Conservation (phyloP, 2,888 invertebrate genomes). For the Tinea semifulvella region DNA sequence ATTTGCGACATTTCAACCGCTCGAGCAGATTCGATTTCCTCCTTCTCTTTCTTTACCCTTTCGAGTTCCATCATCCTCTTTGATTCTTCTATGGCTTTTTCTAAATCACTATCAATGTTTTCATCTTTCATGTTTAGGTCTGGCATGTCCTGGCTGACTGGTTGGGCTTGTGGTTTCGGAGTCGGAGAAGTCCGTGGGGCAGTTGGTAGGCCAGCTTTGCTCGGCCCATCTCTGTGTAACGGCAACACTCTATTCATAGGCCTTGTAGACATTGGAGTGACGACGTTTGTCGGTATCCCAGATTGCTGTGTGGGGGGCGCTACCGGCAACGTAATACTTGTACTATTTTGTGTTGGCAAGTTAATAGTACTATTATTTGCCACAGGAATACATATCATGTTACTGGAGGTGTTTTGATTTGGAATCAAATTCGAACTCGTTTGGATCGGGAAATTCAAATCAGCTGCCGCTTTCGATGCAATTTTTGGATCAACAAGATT, state of each 20-base stretch:
- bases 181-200: conserved; percentile 34
- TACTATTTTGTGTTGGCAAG: conserved; percentile 55
- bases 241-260: conserved; percentile 84
- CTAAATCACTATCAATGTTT: conserved; percentile 59
- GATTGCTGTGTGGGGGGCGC: conserved; percentile 68
- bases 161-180: conserved; percentile 27
- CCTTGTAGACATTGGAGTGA: conserved; percentile 72
- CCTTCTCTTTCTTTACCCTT: conserved; percentile 51
- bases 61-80: conserved; percentile 60
- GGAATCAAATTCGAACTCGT: conserved; percentile 39
- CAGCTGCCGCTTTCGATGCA: conserved; percentile 49
- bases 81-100: conserved; percentile 60
- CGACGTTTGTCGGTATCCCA: conserved; percentile 75
- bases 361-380: conserved; percentile 45
- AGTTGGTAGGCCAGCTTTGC: conserved; percentile 36
- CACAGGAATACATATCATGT: conserved; percentile 56
- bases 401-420: conserved; percentile 43
- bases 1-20: conserved; percentile 23
- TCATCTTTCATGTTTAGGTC: conserved; percentile 61
- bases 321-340: conserved; percentile 69
- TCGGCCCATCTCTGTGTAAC: conserved; percentile 74
- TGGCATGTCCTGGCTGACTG: conserved; percentile 57
- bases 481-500: conserved; percentile 60
- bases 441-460: conserved; percentile 53
- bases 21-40: conserved; percentile 47